phyloP scores from a whole-genome alignment of 2,113 vertebrate species.

The Carassius auratus region DNA sequence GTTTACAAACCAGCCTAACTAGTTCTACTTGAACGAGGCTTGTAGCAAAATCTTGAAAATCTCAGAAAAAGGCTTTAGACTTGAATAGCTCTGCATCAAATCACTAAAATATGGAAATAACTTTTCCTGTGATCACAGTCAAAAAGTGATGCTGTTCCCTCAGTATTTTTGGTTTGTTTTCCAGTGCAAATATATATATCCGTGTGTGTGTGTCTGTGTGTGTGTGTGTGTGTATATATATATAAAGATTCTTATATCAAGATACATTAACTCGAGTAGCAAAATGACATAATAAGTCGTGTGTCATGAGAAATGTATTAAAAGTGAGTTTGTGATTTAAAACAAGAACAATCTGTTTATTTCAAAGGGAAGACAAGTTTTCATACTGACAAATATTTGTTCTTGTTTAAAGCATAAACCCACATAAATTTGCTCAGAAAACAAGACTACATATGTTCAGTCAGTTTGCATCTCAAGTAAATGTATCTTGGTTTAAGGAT shows the following conservation, averaged over 20 bases:
- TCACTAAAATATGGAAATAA: background rate
- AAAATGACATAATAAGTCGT: background rate
- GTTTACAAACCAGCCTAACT: constrained; percentile 33
- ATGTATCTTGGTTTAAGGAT: background rate
- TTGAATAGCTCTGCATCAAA: background rate
- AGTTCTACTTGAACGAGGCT: constrained; percentile 19
- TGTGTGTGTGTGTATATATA: too few species aligned
- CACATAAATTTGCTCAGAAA: background rate
- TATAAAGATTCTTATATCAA: background rate
- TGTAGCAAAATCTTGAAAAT: background rate
- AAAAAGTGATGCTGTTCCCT: too few species aligned
- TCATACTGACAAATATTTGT: background rate
- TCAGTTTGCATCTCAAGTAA: background rate
- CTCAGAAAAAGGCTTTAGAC: background rate
- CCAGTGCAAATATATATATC: background rate
- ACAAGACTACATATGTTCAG: background rate
- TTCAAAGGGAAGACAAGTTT: background rate
- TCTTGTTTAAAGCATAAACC: background rate
- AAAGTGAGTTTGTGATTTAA: background rate
- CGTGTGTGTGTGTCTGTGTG: too few species aligned
- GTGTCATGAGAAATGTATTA: background rate
- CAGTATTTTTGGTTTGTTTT: background rate
- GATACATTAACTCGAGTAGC: background rate
- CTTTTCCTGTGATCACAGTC: too few species aligned
- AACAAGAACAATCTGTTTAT: background rate